phyloP scores from a whole-genome alignment of 2,113 vertebrate species.

The Aptenodytes patagonicus region DNA sequence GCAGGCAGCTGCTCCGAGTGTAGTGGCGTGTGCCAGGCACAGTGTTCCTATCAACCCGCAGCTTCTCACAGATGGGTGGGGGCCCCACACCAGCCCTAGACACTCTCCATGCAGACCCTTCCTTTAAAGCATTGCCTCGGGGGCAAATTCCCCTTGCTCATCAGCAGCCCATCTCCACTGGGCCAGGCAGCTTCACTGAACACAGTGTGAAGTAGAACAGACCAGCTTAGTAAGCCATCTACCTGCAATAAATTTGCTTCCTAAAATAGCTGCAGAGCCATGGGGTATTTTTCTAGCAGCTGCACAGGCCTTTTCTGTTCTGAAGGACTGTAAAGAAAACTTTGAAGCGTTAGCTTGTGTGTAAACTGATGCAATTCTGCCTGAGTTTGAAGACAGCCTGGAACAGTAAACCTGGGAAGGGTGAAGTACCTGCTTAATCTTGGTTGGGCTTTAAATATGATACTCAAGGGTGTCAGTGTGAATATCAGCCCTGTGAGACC shows the following conservation, averaged over 20 bases:
- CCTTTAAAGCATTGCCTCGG: neutral
- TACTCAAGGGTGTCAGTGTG: neutral
- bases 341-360: neutral
- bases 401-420: neutral
- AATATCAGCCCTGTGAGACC: neutral
- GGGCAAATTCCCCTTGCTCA: neutral
- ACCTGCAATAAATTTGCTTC: slow-evolving; percentile 31
- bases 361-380: neutral
- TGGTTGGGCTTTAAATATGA: neutral
- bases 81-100: neutral
- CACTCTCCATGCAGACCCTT: rapidly evolving
- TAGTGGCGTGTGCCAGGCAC: neutral
- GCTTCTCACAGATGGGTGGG: neutral
- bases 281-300: neutral
- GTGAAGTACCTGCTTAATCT: neutral
- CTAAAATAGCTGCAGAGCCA: slow-evolving; percentile 14
- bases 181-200: neutral
- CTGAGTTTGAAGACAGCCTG: neutral
- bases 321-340: neutral
- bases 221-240: neutral
- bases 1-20: neutral
- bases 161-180: neutral
- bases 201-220: neutral
- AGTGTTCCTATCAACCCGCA: neutral
- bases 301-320: neutral